A percentile compares a stretch with the other conserved stretches of the same genome.
phyloP scores from a whole-genome alignment of 2,113 vertebrate genomes.

The Oryzias melastigma region DNA sequence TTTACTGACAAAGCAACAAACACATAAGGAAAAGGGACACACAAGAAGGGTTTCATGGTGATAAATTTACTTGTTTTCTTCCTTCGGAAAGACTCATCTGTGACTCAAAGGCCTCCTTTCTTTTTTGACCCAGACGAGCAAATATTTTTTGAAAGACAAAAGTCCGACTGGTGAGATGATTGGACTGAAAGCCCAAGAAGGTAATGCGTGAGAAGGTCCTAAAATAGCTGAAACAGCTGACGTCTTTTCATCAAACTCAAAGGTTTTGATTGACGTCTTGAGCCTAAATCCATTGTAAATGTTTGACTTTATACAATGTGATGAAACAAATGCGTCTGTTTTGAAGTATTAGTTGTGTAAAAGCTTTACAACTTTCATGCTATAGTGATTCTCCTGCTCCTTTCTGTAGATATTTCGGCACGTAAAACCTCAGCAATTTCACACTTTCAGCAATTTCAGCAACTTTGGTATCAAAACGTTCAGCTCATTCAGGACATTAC shows the following conservation, averaged over 20 bases:
- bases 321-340: no score
- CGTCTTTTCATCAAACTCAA: not conserved
- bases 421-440: no score
- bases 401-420: no score
- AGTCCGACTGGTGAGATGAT: conserved; percentile 35
- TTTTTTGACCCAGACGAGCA: conserved; percentile 71
- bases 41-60: fast-evolving
- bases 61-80: conserved; percentile 21
- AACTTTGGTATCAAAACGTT: no score
- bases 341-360: no score
- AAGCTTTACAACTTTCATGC: no score
- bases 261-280: conserved; percentile 7
- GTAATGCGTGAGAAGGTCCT: conserved; percentile 4
- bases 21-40: not conserved
- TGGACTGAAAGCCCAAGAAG: conserved; percentile 17
- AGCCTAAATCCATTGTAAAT: not conserved
- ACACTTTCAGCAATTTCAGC: no score
- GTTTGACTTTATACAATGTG: not conserved
- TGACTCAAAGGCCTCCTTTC: conserved; percentile 61
- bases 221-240: not conserved
- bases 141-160: conserved; percentile 70
- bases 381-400: no score
- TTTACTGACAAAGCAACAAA: not conserved
- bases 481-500: no score
- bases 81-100: conserved; percentile 16